Conservation (phyloP, 2,797 vertebrate genomes). For the Ptychobarbus kaznakovi region DNA sequence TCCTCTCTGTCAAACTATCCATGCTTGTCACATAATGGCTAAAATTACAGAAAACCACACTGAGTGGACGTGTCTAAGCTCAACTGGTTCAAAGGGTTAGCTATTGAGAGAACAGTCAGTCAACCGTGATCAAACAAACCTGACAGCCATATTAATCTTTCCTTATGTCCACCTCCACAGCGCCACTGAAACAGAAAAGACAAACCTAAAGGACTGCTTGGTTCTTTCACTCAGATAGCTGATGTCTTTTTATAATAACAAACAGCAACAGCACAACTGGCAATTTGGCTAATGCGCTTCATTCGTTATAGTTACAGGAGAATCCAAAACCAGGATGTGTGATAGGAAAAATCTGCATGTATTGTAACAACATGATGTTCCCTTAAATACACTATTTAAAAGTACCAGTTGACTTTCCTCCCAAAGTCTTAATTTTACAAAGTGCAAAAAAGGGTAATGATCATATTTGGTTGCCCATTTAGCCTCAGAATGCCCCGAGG, state of each 20-base stretch:
- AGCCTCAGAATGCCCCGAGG: conserved; percentile 9
- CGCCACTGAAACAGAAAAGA: conserved; percentile 37
- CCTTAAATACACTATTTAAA: neutral
- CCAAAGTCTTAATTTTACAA: neutral
- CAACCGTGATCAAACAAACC: conserved; percentile 55
- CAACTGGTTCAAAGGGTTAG: conserved; percentile 36
- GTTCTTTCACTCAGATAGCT: neutral
- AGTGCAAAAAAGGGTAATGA: conserved; percentile 11
- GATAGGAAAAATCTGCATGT: neutral
- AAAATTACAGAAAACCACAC: conserved; percentile 34
- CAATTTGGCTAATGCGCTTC: neutral
- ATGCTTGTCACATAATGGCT: conserved; percentile 7
- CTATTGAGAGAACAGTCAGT: conserved; percentile 48
- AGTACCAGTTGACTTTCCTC: neutral
- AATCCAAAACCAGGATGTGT: neutral
- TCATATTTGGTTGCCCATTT: conserved; percentile 33
- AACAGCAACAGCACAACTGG: neutral
- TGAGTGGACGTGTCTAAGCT: conserved; percentile 28
- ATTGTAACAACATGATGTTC: neutral
- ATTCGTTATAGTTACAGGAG: neutral
- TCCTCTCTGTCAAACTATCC: conserved; percentile 22
- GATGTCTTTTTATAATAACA: conserved; percentile 7
- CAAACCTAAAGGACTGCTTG: conserved; percentile 18
- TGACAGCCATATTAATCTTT: conserved; percentile 62
- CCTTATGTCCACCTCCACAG: conserved; percentile 39